Evolutionary conservation across 2,113 vertebrate genomes (phyloP).

Genomic region (Scortum barcoo): DNA sequence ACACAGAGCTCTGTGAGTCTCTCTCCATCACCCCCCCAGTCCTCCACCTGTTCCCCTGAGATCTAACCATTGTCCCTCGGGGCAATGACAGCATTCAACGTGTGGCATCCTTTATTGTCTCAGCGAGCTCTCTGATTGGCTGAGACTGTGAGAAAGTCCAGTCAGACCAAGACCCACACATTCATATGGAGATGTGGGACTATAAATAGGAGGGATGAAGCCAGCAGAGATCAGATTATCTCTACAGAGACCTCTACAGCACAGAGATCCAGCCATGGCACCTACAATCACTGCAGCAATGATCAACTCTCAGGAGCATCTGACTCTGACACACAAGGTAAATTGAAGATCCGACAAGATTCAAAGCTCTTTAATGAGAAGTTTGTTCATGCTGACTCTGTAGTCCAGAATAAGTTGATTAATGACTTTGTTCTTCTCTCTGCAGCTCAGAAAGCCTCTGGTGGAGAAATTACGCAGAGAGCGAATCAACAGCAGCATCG

Average conservation of each 20-base stretch:
- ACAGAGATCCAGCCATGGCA: slow-evolving; percentile 73
- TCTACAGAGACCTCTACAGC: slow-evolving; percentile 74
- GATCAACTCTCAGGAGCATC: slow-evolving; percentile 67
- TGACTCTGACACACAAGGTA: slow-evolving; percentile 77
- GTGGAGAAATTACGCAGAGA: slow-evolving; percentile 79
- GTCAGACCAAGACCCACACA: slow-evolving; percentile 77
- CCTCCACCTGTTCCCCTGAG: slow-evolving; percentile 13
- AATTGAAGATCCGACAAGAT: slow-evolving; percentile 12
- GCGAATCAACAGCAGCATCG: slow-evolving; percentile 81
- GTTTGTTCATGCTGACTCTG: not conserved
- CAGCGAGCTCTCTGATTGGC: slow-evolving; percentile 74
- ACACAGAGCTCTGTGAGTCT: slow-evolving; percentile 51
- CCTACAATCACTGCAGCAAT: slow-evolving; percentile 70
- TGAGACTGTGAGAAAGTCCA: slow-evolving; percentile 79
- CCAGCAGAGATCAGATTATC: slow-evolving; percentile 71
- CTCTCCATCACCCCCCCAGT: slow-evolving; percentile 21
- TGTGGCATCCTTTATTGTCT: not conserved
- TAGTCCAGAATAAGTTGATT: slow-evolving; percentile 33
- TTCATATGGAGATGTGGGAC: slow-evolving; percentile 83
- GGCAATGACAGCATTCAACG: too few species aligned
- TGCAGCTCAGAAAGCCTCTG: slow-evolving; percentile 75
- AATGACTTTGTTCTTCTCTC: slow-evolving; percentile 39
- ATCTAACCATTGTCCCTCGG: not conserved
- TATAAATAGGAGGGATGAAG: slow-evolving; percentile 80
- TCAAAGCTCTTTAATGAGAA: rapidly evolving